Base-by-base conservation (phyloP, 2,888 invertebrate species). In the Charanyca ferruginea region DNA sequence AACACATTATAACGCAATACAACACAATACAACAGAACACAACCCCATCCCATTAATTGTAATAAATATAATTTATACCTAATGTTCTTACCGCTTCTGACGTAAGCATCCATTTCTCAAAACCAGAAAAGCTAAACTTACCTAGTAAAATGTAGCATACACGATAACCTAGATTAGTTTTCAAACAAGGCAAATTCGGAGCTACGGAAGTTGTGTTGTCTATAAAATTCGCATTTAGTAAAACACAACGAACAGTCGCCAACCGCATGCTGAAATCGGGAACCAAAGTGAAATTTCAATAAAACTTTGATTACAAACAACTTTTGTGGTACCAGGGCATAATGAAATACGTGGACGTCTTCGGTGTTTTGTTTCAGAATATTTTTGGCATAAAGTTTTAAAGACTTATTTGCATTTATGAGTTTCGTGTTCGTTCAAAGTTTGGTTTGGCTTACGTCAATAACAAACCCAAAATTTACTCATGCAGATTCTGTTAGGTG, bases 271-370 rank as follows among this genome's bases (percentile, higher is more conserved):
- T 57, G 63, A 44, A 48, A 79, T 70, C 66, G 66, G 44, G 69
- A 77, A 60, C 79, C 66, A 79, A 71, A 44, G 64, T 35, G 55
- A 68, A 73, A 66, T 79, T 66, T 72, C 73, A 79, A 79, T 73
- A 79, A 81, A 80, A 78, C 61, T 81, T 79, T 79, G 75, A 81
- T 81, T 75, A 78, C 64, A 23, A 64, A 60, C 65, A 69, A 70
- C 62, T 80, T 66, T 49, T 23, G 54, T 28, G 28, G 44, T 58
- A 59, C 51, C 63, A 69, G 59, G 55, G 54, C 45, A 58, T 57
- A 75, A 75, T 75, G 63, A 63, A 70, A 64, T 74, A 79, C 76
- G 74, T 77, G 69, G 55, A 70, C 54, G 32, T 65, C 53, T 65
- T 66, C 41, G 28, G 8, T 42, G 32, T 70, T 58, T 72, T 66